Conservation (phyloP, 2,113 vertebrate genomes). For the Callopanchax toddi region DNA sequence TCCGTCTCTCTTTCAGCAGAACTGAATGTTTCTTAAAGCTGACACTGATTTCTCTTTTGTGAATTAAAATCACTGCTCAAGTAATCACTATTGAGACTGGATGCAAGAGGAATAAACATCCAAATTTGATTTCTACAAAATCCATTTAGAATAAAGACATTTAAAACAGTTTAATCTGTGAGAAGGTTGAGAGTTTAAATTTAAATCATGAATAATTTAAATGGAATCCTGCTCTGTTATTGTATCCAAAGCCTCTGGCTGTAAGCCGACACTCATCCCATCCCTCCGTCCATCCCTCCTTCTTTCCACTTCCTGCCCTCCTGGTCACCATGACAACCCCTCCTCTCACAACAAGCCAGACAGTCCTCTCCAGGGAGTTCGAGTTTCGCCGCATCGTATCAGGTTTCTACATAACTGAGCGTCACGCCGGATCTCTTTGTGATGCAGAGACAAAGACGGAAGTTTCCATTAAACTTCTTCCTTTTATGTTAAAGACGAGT, state of each 20-base stretch:
- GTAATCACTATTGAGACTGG: no score
- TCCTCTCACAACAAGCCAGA: background rate
- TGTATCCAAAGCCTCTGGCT: background rate
- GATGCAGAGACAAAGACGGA: background rate
- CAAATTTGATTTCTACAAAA: no score
- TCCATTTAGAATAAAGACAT: no score
- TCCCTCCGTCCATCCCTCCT: background rate
- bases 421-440: background rate
- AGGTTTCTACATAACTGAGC: background rate
- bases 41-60: background rate
- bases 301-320: background rate
- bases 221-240: background rate
- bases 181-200: background rate
- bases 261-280: background rate
- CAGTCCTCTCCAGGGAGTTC: background rate
- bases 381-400: background rate
- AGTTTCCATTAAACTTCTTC: constrained; percentile 1
- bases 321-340: constrained; percentile 1
- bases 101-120: no score
- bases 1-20: background rate
- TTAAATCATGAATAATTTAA: constrained; percentile 6
- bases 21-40: background rate
- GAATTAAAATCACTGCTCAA: no score
- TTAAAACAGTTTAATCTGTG: background rate
- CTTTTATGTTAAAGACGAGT: background rate